A percentile compares a stretch with the other conserved stretches of the same genome.
Evolutionary conservation across 2,888 invertebrate genomes (phyloP).

Genomic region (Thera obeliscata): DNA sequence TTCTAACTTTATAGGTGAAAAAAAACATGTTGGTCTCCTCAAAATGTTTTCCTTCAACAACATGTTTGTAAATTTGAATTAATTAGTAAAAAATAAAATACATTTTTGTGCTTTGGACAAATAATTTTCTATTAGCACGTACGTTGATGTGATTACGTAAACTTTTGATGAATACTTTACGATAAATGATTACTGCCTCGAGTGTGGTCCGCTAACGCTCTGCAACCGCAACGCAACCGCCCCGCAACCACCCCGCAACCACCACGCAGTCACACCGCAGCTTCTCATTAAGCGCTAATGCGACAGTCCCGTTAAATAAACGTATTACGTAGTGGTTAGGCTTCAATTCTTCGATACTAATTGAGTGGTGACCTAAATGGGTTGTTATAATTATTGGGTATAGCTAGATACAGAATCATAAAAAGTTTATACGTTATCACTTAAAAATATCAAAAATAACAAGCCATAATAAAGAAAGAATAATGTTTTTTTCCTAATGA

Average conservation of each 20-base stretch:
- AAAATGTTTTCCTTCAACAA: no score
- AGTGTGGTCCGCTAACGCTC: conserved; percentile 5
- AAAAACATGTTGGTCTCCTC: no score
- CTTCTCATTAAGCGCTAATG: conserved; percentile 55
- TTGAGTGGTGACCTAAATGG: conserved; percentile 45
- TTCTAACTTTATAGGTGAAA: no score
- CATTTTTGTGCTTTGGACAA: no score
- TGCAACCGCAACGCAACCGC: conserved; percentile 19
- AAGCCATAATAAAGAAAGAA: no score
- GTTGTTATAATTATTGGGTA: conserved; percentile 20
- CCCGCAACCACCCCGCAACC: conserved; percentile 17
- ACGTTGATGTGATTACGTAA: background rate
- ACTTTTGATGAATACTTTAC: background rate
- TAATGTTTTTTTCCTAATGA: no score
- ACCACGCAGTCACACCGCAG: conserved; percentile 27
- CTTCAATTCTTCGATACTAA: conserved; percentile 48
- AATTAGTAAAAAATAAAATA: no score
- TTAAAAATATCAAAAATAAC: background rate
- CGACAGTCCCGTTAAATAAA: conserved; percentile 52
- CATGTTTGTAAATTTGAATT: no score
- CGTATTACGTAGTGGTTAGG: conserved; percentile 53
- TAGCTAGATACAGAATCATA: background rate
- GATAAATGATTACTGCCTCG: background rate
- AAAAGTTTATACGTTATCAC: background rate
- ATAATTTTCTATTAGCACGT: no score